phyloP scores from a whole-genome alignment of 2,797 vertebrate species.

The Glyptemys insculpta region DNA sequence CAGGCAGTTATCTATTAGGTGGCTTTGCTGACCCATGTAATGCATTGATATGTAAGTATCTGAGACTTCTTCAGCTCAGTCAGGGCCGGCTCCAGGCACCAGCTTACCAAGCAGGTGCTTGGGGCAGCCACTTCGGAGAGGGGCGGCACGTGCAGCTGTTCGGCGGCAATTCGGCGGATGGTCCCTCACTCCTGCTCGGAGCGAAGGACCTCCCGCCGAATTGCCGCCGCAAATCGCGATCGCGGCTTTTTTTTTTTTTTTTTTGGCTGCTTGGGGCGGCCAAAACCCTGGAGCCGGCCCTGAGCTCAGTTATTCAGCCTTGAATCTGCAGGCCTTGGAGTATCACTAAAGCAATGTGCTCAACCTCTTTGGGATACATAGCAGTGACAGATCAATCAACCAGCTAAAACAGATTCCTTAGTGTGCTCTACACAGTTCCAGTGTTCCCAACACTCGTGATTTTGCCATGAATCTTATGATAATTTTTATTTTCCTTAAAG shows the following conservation, averaged over 20 bases:
- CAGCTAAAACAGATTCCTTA: neutral
- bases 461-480: neutral
- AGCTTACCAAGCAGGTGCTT: too few species aligned
- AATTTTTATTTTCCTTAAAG: neutral
- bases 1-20: neutral
- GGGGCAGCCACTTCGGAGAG: too few species aligned
- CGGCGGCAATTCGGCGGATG: too few species aligned
- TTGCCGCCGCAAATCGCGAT: too few species aligned
- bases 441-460: neutral
- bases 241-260: too few species aligned
- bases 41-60: neutral
- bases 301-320: neutral
- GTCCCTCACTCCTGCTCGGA: too few species aligned
- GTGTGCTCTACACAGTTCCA: neutral
- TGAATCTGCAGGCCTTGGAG: fast-evolving
- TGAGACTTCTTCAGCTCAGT: fast-evolving
- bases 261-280: too few species aligned
- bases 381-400: neutral
- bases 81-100: too few species aligned
- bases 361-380: neutral
- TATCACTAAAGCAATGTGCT: neutral
- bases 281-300: too few species aligned
- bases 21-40: neutral
- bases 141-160: too few species aligned
- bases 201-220: too few species aligned